These are phyloP conservation scores for Elysia crispata DNA, from an alignment of 2,888 invertebrate genomes.

Conservation along the genomic window DNA sequence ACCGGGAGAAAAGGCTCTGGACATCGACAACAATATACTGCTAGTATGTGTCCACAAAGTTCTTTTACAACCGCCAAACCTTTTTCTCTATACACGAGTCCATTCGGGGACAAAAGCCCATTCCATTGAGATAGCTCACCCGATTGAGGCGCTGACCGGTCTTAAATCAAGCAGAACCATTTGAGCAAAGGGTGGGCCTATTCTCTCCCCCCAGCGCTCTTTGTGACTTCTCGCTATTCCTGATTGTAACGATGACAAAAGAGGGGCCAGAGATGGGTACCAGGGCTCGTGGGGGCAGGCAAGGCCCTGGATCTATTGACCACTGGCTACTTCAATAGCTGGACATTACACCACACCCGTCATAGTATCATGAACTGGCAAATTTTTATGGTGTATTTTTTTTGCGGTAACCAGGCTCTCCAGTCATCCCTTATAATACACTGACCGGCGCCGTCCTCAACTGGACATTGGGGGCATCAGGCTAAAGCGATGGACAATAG, in stretches of 20 bases:
- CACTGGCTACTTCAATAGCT: neutral
- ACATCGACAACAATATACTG: too few relatives aligned
- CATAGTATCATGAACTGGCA: constrained; percentile 20
- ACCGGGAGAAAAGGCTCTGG: too few relatives aligned
- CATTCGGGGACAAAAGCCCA: constrained; percentile 14
- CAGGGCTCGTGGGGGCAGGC: neutral
- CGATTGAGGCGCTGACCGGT: neutral
- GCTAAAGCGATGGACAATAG: too few relatives aligned
- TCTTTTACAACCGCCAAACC: too few relatives aligned
- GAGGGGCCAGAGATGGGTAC: neutral
- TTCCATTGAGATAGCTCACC: neutral
- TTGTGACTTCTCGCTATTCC: neutral
- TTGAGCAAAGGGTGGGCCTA: constrained; percentile 17
- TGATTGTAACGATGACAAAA: constrained; percentile 32
- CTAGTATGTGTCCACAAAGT: too few relatives aligned
- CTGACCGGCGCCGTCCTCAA: too few relatives aligned
- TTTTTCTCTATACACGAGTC: neutral
- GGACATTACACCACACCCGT: constrained; percentile 15
- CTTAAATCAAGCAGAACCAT: constrained; percentile 14
- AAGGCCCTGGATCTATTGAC: too few relatives aligned
- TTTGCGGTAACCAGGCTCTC: neutral
- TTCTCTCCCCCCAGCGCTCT: neutral
- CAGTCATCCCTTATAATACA: too few relatives aligned
- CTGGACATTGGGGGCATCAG: too few relatives aligned
- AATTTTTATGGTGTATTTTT: constrained; percentile 23